A percentile compares a stretch with the other conserved stretches of the same genome.
Conservation (phyloP, 2,888 invertebrate species). For the Chloroclysta siterata region DNA sequence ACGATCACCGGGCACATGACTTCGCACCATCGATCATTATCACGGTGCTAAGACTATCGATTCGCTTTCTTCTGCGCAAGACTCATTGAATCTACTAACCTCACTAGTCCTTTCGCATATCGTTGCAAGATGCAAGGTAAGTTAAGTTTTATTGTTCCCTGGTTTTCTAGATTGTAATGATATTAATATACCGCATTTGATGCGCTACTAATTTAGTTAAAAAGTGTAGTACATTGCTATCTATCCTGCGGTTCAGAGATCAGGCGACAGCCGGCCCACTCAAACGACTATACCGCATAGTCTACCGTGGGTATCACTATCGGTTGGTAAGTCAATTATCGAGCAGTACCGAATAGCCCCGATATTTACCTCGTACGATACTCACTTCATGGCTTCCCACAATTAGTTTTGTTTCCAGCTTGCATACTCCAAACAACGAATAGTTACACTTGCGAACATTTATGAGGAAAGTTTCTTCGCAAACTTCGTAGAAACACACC, state of each 20-base stretch:
- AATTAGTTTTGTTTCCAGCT: slow-evolving; percentile 33
- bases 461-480: slow-evolving; percentile 36
- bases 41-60: no score
- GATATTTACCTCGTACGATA: slow-evolving; percentile 13
- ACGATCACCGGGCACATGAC: slow-evolving; percentile 71
- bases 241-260: neutral
- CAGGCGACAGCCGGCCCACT: neutral
- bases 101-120: no score
- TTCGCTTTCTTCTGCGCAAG: no score
- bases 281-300: slow-evolving; percentile 4
- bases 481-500: slow-evolving; percentile 31
- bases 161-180: no score
- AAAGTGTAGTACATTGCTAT: no score
- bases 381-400: slow-evolving; percentile 28
- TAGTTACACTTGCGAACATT: slow-evolving; percentile 34
- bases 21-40: slow-evolving; percentile 11
- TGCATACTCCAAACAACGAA: slow-evolving; percentile 34
- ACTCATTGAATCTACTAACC: no score
- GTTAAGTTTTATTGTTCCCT: no score
- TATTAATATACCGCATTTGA: no score
- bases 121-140: no score
- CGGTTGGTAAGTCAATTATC: slow-evolving; percentile 19
- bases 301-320: neutral
- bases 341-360: slow-evolving; percentile 5
- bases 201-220: no score